These are phyloP conservation scores for Merluccius polli DNA, from an alignment of 2,797 vertebrate genomes.

Conservation along the genomic window DNA sequence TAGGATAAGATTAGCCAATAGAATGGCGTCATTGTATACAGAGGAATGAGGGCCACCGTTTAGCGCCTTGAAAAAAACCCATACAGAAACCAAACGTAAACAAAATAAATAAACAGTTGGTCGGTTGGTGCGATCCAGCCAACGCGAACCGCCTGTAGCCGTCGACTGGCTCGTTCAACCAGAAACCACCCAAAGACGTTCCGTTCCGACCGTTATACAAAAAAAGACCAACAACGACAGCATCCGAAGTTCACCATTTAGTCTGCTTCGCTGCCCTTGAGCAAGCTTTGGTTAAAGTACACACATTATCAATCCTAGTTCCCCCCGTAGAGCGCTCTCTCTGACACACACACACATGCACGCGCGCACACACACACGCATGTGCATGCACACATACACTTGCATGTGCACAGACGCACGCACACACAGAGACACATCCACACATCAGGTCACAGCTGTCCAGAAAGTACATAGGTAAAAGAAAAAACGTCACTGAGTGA, in stretches of 20 bases:
- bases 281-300: conserved; percentile 29
- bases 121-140: too few species aligned
- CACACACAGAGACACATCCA: too few species aligned
- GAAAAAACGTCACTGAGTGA: too few species aligned
- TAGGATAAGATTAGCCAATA: neutral
- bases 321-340: too few species aligned
- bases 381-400: conserved; percentile 18
- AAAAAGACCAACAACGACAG: too few species aligned
- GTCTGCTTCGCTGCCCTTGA: conserved; percentile 85
- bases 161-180: conserved; percentile 73
- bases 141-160: too few species aligned
- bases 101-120: too few species aligned
- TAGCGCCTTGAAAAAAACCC: neutral
- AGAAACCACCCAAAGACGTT: conserved; percentile 88
- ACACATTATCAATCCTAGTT: too few species aligned
- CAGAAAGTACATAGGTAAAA: too few species aligned
- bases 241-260: conserved; percentile 87
- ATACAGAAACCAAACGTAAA: neutral
- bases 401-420: conserved; percentile 38
- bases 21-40: neutral
- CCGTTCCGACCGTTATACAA: conserved; percentile 74
- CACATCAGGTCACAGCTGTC: too few species aligned
- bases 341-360: conserved; percentile 15
- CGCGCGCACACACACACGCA: conserved; percentile 42
- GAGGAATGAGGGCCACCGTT: neutral